Percentiles rank a stretch among this genome's conserved stretches.
phyloP scores from a whole-genome alignment of 2,113 vertebrate genomes.

The Anas platyrhynchos region DNA sequence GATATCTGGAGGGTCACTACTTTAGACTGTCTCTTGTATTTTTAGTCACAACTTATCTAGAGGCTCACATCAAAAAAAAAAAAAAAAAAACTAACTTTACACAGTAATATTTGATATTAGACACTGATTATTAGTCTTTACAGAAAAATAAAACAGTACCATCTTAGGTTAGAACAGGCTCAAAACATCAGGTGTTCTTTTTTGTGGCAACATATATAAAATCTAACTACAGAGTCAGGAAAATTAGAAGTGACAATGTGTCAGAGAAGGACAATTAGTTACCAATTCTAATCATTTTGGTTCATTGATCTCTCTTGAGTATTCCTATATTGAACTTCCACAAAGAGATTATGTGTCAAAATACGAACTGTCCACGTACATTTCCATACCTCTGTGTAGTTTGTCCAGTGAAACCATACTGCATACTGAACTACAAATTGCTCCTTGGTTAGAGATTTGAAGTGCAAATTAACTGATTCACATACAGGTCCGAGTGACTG shows the following conservation, averaged over 20 bases:
- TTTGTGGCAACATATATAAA: not conserved
- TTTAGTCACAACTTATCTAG: not conserved
- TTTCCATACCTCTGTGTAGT: slow-evolving; percentile 73
- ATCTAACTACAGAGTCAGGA: not conserved
- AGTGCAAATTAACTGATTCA: slow-evolving; percentile 68
- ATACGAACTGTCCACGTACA: not conserved
- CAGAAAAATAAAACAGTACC: not conserved
- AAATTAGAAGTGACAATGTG: not conserved
- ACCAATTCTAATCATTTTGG: not conserved
- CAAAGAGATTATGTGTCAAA: not conserved
- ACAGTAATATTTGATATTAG: not conserved
- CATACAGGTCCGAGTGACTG: slow-evolving; percentile 77
- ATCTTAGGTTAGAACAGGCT: not conserved
- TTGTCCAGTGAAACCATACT: slow-evolving; percentile 76
- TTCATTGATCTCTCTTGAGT: not conserved
- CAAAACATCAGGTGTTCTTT: not conserved
- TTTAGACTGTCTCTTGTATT: not conserved
- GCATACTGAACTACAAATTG: slow-evolving; percentile 68
- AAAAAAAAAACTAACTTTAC: not conserved
- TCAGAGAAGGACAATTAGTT: not conserved
- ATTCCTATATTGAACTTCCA: not conserved
- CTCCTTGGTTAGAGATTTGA: slow-evolving; percentile 62
- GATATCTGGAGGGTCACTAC: not conserved
- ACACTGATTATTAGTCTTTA: not conserved
- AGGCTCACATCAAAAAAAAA: not conserved